phyloP scores from a whole-genome alignment of 1,140 invertebrate genomes.

The Calliopsis andreniformis region DNA sequence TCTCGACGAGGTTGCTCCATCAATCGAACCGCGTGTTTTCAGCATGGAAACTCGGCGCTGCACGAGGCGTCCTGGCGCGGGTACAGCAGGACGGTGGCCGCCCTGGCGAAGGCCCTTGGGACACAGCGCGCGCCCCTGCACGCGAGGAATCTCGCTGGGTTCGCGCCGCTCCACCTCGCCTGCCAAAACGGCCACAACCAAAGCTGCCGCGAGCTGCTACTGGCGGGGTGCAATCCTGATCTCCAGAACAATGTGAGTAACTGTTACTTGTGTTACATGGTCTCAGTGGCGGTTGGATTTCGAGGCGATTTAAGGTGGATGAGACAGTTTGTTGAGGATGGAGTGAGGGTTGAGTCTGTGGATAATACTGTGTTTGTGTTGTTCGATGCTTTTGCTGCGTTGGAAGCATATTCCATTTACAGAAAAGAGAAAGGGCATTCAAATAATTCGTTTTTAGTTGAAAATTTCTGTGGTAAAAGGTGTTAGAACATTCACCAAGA shows the following conservation, averaged over 20 bases:
- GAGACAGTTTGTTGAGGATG: too few relatives aligned
- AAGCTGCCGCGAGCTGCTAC: constrained; percentile 92
- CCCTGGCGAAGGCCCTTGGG: constrained; percentile 85
- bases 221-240: constrained; percentile 93
- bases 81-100: constrained; percentile 91
- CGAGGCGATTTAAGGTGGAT: too few relatives aligned
- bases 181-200: constrained; percentile 99
- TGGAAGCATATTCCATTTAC: too few relatives aligned
- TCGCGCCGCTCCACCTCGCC: constrained; percentile 95
- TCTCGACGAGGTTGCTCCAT: constrained; percentile 6
- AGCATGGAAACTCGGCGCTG: constrained; percentile 96
- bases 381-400: too few relatives aligned
- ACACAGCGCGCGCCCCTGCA: constrained; percentile 87
- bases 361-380: too few relatives aligned
- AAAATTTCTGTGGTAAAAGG: too few relatives aligned
- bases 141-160: constrained; percentile 92
- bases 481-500: too few relatives aligned
- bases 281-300: too few relatives aligned
- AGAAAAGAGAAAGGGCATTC: too few relatives aligned
- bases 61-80: constrained; percentile 98
- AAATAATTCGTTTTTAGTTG: too few relatives aligned
- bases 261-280: too few relatives aligned
- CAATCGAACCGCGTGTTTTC: constrained; percentile 67
- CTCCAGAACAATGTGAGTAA: constrained; percentile 92
- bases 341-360: too few relatives aligned